A percentile compares a stretch with the other conserved stretches of the same genome.
Evolutionary conservation across 2,888 invertebrate species (phyloP).

Genomic region (Halictus ligatus): DNA sequence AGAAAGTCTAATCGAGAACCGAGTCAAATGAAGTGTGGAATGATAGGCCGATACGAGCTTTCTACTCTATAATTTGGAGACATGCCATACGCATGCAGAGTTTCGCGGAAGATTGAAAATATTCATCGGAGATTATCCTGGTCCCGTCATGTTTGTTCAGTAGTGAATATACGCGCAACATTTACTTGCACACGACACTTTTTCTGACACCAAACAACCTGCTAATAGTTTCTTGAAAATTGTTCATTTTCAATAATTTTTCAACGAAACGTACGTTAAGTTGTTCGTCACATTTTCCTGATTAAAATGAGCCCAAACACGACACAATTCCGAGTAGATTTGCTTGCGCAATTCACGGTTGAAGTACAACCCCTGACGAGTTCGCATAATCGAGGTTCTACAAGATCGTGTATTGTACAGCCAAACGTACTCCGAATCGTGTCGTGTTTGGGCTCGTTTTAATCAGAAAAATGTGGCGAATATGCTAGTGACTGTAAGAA

Average conservation of each 20-base stretch:
- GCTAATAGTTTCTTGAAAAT: neutral
- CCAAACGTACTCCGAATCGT: too few species aligned
- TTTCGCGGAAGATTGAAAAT: neutral
- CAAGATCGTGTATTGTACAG: too few species aligned
- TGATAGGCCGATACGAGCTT: neutral
- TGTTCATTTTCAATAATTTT: neutral
- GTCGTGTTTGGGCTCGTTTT: neutral
- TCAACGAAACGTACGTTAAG: neutral
- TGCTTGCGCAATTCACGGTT: neutral
- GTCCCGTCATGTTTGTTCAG: neutral
- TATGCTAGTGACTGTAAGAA: neutral
- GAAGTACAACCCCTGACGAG: neutral
- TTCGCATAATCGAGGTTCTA: neutral
- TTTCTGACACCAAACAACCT: neutral
- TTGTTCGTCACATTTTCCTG: neutral
- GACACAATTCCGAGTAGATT: neutral
- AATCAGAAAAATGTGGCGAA: neutral
- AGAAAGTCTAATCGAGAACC: neutral
- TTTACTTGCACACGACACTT: neutral
- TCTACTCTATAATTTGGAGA: neutral
- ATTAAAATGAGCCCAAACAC: neutral
- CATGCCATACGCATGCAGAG: neutral
- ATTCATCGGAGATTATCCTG: neutral
- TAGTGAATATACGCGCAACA: neutral
- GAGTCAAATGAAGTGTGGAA: neutral